These are phyloP conservation scores for Gnathonemus longibarbis DNA, from an alignment of 2,113 vertebrate genomes.

Conservation along the genomic window DNA sequence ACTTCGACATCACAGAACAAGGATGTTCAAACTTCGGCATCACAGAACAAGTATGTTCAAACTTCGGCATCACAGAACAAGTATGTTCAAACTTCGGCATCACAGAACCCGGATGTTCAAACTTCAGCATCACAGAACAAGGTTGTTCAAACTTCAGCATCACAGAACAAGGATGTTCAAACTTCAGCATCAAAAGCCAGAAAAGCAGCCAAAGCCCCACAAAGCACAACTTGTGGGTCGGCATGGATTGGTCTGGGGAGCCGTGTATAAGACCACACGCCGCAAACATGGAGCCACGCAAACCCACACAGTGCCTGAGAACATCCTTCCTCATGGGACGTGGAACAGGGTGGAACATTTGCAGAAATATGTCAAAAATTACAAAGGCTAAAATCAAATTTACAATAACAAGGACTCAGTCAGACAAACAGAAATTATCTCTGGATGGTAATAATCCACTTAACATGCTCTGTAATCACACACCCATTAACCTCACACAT, in stretches of 20 bases:
- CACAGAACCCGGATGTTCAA: too few species aligned
- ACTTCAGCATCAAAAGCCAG: neutral
- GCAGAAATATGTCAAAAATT: neutral
- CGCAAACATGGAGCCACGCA: neutral
- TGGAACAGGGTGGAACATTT: neutral
- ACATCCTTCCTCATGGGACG: neutral
- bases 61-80: too few species aligned
- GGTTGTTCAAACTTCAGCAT: too few species aligned
- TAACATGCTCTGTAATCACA: neutral
- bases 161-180: too few species aligned
- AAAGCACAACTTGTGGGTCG: neutral
- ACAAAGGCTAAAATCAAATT: neutral
- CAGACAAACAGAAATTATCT: neutral
- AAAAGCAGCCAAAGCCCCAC: neutral
- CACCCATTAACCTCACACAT: neutral
- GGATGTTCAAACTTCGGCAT: too few species aligned
- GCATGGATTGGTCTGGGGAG: neutral
- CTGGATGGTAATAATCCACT: neutral
- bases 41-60: too few species aligned
- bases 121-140: neutral
- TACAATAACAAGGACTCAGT: neutral
- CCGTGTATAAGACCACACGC: neutral
- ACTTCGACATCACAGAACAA: too few species aligned
- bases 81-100: too few species aligned
- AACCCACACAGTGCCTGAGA: neutral